A percentile compares a stretch with the other conserved stretches of the same genome.
phyloP scores from a whole-genome alignment of 1,140 invertebrate genomes.

The Leucophenga varia region DNA sequence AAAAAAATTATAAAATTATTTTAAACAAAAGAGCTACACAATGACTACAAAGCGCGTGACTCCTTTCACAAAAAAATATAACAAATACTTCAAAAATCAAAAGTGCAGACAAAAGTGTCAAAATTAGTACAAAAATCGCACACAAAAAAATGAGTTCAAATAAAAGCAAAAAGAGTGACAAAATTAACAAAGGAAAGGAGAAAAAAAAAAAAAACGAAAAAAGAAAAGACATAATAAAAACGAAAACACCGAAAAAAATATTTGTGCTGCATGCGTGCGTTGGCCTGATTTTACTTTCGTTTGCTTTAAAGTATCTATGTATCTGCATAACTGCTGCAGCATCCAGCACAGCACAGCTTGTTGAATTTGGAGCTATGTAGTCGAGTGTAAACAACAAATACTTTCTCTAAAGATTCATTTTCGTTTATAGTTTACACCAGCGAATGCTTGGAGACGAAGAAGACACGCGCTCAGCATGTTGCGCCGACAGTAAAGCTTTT shows the following conservation, averaged over 20 bases:
- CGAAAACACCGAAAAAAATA: constrained; percentile 23
- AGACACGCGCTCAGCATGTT: no score
- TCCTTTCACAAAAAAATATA: constrained; percentile 47
- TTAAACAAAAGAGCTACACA: constrained; percentile 17
- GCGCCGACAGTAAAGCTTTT: constrained; percentile 28
- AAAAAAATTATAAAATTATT: constrained; percentile 31
- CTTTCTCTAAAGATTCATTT: no score
- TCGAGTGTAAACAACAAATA: no score
- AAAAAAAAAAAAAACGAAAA: constrained; percentile 11
- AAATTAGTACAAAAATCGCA: constrained; percentile 6
- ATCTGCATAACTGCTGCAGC: no score
- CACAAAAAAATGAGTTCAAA: background rate
- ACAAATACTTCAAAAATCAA: no score
- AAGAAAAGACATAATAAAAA: constrained; percentile 22
- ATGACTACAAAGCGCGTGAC: constrained; percentile 48
- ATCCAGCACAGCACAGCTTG: no score
- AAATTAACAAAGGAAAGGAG: constrained; percentile 33
- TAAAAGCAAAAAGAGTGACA: constrained; percentile 17
- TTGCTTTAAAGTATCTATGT: constrained; percentile 11
- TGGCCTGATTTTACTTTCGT: constrained; percentile 34
- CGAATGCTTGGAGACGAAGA: no score
- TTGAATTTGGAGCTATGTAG: constrained; percentile 42
- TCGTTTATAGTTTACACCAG: no score
- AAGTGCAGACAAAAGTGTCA: constrained; percentile 49
- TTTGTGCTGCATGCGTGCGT: constrained; percentile 20